Base-by-base conservation (phyloP, 2,888 invertebrate species). In the Hirtodrosophila alboralis region DNA sequence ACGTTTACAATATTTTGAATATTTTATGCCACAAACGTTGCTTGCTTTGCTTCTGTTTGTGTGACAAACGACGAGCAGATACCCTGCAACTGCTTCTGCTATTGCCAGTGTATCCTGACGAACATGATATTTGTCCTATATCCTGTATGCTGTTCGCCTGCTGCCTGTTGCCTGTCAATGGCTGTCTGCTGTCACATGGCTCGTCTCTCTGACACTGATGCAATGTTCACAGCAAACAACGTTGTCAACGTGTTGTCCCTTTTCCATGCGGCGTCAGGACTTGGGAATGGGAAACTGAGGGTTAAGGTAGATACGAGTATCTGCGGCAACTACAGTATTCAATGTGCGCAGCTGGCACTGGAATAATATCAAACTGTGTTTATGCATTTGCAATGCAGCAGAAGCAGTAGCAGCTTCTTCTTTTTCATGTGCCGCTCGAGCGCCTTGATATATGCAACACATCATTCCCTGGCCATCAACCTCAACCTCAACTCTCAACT, bases 1-100 rank as follows among this genome's bases (percentile, higher is more conserved):
- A 53, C 81, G 84, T 78, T 80, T 80, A 80, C 80, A 84, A 72
- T 85, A 83, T 85, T 85, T 83, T 81, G 85, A 81, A 81, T 81
- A 75, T 83, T 81, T 81, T 64, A 81, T 85, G 73, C 64, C 59
- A 14, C 18, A 10, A 27, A 31, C 43, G 28, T 7, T 33, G 37
- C 45, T 13, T 33, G 41, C 28, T 18, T 8, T n/a, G n/a, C n/a
- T n/a, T n/a, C n/a, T n/a, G n/a, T n/a, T n/a, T n/a, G n/a, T n/a
- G 27, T 33, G 47, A 31, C 52, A 23, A 27, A 28, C 47, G 67
- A 54, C 58, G 21, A 16, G 23, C 47, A 34, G 51, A 62, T 71
- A 67, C 73, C 47, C 73, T 67, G 43, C 18, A 1, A 18, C 5
- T 4, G 18, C 18, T 18, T 4, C 2, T 4, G 18, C 18, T 18